Conservation (phyloP, 2,113 vertebrate species). For the Ondatra zibethicus region DNA sequence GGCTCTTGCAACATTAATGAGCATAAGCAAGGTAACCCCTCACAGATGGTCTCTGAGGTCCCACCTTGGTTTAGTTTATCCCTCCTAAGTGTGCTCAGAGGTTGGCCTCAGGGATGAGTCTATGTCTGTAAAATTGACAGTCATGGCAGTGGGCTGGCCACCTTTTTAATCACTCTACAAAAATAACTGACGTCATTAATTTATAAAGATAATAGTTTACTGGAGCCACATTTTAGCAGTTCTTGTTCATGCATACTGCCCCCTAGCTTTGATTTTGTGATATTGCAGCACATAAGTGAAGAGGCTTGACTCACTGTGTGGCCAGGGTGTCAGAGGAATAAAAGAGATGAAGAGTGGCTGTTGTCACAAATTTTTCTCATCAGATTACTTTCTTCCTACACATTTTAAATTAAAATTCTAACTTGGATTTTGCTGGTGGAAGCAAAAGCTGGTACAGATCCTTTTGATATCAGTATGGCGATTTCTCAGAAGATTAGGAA, state of each 20-base stretch:
- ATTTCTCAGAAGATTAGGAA: too few species aligned
- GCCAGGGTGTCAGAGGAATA: neutral
- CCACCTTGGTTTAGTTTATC: neutral
- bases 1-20: neutral
- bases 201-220: neutral
- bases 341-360: neutral
- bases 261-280: neutral
- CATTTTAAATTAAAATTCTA: neutral
- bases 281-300: neutral
- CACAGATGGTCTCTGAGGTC: neutral
- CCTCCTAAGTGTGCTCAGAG: neutral
- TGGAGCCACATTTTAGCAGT: too few species aligned
- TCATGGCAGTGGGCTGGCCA: neutral
- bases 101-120: too few species aligned
- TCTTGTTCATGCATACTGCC: neutral
- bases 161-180: neutral
- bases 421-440: too few species aligned
- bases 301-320: neutral
- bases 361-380: neutral
- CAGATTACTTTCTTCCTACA: neutral
- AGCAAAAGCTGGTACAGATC: too few species aligned
- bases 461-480: too few species aligned
- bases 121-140: neutral
- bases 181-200: neutral
- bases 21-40: neutral